Evolutionary conservation across 1,140 invertebrate species (phyloP).

Genomic region (Pseudomyrmex concolor): DNA sequence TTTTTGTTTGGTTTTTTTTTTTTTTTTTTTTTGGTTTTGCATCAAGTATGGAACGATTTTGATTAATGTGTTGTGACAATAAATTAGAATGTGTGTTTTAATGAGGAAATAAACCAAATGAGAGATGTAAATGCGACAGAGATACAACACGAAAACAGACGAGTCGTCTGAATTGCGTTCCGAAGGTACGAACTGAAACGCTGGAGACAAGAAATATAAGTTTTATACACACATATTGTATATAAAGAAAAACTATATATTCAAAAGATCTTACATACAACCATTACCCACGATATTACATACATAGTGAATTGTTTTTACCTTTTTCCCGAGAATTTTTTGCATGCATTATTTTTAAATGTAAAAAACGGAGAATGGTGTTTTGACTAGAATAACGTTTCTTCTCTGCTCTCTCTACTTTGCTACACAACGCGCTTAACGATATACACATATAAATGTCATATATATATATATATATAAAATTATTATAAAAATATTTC

Average conservation of each 20-base stretch:
- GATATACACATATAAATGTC: no score
- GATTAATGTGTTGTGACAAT: constrained; percentile 8
- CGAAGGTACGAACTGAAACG: constrained; percentile 50
- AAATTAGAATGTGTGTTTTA: constrained; percentile 30
- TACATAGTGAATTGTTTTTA: background rate
- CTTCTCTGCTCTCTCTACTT: constrained; percentile 2
- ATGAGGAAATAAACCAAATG: constrained; percentile 19
- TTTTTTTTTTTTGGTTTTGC: background rate
- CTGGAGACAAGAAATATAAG: constrained; percentile 77
- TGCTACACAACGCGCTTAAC: constrained; percentile 16
- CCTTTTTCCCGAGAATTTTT: background rate
- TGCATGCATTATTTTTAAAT: background rate
- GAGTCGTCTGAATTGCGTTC: constrained; percentile 30
- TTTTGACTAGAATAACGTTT: constrained; percentile 51
- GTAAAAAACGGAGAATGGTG: constrained; percentile 22
- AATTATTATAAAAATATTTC: constrained; percentile 8
- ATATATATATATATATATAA: constrained; percentile 16
- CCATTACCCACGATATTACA: constrained; percentile 11
- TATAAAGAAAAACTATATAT: constrained; percentile 9
- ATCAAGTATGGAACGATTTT: background rate
- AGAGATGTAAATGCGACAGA: constrained; percentile 1
- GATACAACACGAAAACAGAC: background rate
- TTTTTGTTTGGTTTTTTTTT: background rate
- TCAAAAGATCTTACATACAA: constrained; percentile 26
- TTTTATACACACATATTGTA: background rate